phyloP scores from a whole-genome alignment of 2,888 invertebrate species.

The Autographa gamma region DNA sequence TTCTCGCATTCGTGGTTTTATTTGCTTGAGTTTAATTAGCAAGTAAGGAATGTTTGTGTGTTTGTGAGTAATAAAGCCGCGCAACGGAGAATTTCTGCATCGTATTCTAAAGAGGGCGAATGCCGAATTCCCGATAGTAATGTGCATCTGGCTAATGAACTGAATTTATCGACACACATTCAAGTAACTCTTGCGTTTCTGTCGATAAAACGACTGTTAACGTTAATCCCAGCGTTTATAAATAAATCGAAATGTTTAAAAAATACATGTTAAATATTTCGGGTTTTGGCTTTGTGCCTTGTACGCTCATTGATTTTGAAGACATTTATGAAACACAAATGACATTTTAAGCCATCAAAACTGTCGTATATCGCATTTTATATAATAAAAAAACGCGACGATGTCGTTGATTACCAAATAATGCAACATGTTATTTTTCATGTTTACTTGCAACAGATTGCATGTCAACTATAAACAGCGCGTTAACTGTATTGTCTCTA shows the following conservation, averaged over 20 bases:
- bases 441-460: too few relatives aligned
- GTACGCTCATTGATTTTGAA: background rate
- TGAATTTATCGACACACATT: background rate
- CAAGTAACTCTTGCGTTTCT: slow-evolving; percentile 5
- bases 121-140: slow-evolving; percentile 35
- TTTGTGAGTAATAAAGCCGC: background rate
- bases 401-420: too few relatives aligned
- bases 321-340: background rate
- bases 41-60: slow-evolving; percentile 18
- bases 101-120: slow-evolving; percentile 10
- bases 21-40: slow-evolving; percentile 10
- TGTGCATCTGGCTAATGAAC: slow-evolving; percentile 25
- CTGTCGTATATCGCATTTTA: too few relatives aligned
- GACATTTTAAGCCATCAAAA: too few relatives aligned
- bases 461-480: too few relatives aligned
- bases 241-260: slow-evolving; percentile 17
- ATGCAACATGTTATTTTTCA: too few relatives aligned
- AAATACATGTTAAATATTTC: background rate
- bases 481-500: too few relatives aligned
- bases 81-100: slow-evolving; percentile 5
- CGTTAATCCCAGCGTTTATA: slow-evolving; percentile 20
- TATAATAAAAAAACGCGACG: too few relatives aligned
- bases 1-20: background rate
- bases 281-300: background rate
- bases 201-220: slow-evolving; percentile 19